These are phyloP conservation scores for Etheostoma cragini DNA, from an alignment of 2,113 vertebrate genomes.

Conservation along the genomic window DNA sequence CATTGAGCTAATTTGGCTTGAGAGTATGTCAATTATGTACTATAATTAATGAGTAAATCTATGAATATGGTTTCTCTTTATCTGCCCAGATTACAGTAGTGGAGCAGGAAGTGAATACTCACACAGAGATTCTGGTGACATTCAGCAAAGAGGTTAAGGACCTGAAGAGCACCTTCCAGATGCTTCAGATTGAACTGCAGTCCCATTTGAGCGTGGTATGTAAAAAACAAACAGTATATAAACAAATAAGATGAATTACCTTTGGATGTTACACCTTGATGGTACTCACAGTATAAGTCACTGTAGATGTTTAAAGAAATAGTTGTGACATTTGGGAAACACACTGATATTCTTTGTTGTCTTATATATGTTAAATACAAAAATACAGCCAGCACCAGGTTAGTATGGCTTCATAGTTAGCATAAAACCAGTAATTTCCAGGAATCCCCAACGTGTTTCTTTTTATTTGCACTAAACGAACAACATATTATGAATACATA, in stretches of 20 bases:
- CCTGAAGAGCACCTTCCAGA: conserved; percentile 83
- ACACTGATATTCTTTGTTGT: no score
- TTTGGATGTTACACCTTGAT: not conserved
- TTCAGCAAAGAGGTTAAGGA: conserved; percentile 84
- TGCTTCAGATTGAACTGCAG: conserved; percentile 89
- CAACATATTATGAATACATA: not conserved
- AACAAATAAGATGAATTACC: no score
- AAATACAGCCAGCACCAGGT: not conserved
- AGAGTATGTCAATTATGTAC: not conserved
- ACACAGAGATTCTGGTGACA: conserved; percentile 80
- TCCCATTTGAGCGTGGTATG: conserved; percentile 87
- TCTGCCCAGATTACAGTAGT: conserved; percentile 80
- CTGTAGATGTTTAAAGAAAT: not conserved
- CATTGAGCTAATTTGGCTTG: not conserved
- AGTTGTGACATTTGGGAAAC: no score
- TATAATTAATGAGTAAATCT: not conserved
- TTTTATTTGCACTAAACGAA: not conserved
- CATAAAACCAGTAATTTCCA: not conserved
- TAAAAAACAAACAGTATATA: not conserved
- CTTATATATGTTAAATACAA: no score
- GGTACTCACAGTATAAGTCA: not conserved
- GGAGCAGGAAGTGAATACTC: conserved; percentile 82
- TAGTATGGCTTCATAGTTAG: not conserved
- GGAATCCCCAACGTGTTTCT: not conserved
- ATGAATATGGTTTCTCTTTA: not conserved